A percentile compares a stretch with the other conserved stretches of the same genome.
Evolutionary conservation across 1,140 invertebrate genomes (phyloP).

Genomic region (Caenorhabditis inopinata): DNA sequence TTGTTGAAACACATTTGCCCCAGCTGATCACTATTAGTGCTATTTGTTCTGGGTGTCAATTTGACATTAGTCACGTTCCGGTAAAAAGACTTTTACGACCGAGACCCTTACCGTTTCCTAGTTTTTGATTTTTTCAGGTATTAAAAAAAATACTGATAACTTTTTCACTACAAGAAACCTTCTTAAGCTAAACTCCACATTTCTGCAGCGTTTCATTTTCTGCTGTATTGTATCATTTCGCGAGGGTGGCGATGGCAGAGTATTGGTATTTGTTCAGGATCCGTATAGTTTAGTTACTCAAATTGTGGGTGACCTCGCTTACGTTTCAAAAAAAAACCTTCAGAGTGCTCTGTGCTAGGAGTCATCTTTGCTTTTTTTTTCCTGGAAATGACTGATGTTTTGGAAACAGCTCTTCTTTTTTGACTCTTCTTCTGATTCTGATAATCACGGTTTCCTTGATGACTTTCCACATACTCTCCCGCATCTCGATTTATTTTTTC

Average conservation of each 20-base stretch:
- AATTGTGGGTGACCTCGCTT: slow-evolving; percentile 28
- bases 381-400: not conserved
- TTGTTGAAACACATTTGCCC: slow-evolving; percentile 25
- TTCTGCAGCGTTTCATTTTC: not conserved
- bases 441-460: not conserved
- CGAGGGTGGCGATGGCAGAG: slow-evolving; percentile 5
- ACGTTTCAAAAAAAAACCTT: not conserved
- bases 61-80: slow-evolving; percentile 26
- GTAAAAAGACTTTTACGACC: slow-evolving; percentile 8
- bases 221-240: slow-evolving; percentile 15
- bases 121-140: too few species aligned
- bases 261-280: slow-evolving; percentile 28
- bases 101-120: not conserved
- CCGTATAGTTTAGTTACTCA: slow-evolving; percentile 25
- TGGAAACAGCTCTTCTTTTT: not conserved
- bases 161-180: too few species aligned
- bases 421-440: not conserved
- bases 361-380: not conserved
- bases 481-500: not conserved
- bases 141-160: too few species aligned
- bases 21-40: slow-evolving; percentile 18
- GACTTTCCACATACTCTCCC: slow-evolving; percentile 3
- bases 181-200: not conserved
- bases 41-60: slow-evolving; percentile 24
- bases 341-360: not conserved